Conservation (phyloP, 2,113 vertebrate genomes). For the Ameiurus melas region DNA sequence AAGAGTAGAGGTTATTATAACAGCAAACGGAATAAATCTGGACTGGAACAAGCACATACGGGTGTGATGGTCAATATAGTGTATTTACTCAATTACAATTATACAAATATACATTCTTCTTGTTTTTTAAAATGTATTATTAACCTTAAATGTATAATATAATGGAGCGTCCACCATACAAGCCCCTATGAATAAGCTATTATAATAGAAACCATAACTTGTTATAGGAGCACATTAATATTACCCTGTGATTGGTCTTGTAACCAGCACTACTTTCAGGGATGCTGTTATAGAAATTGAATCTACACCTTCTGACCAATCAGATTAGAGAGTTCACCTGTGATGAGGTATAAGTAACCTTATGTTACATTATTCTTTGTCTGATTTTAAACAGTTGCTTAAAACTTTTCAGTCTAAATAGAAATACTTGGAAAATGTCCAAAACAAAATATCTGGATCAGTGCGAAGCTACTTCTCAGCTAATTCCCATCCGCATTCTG, state of each 20-base stretch:
- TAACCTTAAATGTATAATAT: background rate
- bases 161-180: background rate
- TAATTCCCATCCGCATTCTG: background rate
- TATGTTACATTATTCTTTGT: background rate
- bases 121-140: background rate
- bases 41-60: background rate
- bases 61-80: background rate
- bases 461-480: background rate
- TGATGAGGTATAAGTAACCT: background rate
- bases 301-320: background rate
- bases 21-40: too few species aligned
- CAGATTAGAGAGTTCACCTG: background rate
- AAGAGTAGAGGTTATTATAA: background rate
- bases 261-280: background rate
- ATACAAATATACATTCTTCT: background rate
- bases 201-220: background rate
- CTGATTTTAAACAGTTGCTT: background rate
- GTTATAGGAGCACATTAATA: background rate
- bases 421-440: background rate
- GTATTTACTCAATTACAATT: background rate
- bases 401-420: background rate
- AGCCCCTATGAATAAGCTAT: background rate
- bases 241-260: background rate
- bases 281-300: background rate
- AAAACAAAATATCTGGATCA: background rate